A percentile compares a stretch with the other conserved stretches of the same genome.
These are phyloP conservation scores for Carterocephalus palaemon DNA, from an alignment of 2,888 invertebrate genomes.

Conservation along the genomic window DNA sequence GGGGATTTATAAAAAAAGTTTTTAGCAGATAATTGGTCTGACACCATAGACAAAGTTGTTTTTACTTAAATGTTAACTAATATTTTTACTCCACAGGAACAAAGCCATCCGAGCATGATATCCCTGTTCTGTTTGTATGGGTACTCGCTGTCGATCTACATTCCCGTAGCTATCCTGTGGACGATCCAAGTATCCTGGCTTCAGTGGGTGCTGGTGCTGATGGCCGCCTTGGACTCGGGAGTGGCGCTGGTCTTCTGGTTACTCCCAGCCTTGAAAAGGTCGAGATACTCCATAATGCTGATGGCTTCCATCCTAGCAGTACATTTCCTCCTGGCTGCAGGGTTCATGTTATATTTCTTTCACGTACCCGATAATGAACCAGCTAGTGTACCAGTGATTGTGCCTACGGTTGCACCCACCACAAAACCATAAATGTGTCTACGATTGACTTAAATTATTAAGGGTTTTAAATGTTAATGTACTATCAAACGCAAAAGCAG, in stretches of 20 bases:
- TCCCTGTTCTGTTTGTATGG: constrained; percentile 97
- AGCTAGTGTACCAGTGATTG: background rate
- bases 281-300: constrained; percentile 71
- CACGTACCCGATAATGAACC: constrained; percentile 71
- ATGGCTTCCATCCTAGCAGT: constrained; percentile 82
- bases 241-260: constrained; percentile 90
- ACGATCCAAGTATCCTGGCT: constrained; percentile 89
- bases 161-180: constrained; percentile 96
- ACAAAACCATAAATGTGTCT: constrained; percentile 36
- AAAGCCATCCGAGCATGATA: constrained; percentile 83
- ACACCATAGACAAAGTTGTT: too few relatives aligned
- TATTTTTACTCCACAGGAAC: constrained; percentile 59
- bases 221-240: constrained; percentile 91
- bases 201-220: constrained; percentile 91
- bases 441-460: too few relatives aligned
- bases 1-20: too few relatives aligned
- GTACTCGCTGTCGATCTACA: constrained; percentile 95
- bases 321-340: constrained; percentile 90
- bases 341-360: constrained; percentile 92
- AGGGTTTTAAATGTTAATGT: too few relatives aligned
- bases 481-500: too few relatives aligned
- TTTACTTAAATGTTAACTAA: too few relatives aligned
- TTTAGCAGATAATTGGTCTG: too few relatives aligned
- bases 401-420: constrained; percentile 28
- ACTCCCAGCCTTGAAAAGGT: constrained; percentile 84